Base-by-base conservation (phyloP, 2,888 invertebrate species). In the Nomada lathburiana region DNA sequence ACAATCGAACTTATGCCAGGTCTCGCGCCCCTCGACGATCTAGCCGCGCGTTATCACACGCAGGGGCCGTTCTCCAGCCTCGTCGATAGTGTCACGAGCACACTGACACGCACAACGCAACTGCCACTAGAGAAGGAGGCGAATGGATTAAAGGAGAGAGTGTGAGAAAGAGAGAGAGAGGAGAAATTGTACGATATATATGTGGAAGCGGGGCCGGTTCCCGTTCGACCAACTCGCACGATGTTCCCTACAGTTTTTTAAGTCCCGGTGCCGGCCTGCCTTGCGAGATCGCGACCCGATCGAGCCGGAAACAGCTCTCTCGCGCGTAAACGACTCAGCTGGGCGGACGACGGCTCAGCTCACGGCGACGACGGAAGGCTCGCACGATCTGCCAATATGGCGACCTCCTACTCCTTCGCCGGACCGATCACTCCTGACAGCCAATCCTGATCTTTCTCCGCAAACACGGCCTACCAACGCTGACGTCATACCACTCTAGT, bases 381-480 rank as follows among this genome's bases (percentile, higher is more conserved):
- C 88, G 82, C 86, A 83, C 89, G 87, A 88, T 83, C 89, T 89
- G 88, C 87, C 86, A 91, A 91, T 85, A 91, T 91, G 91, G 91
- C 91, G 88, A 87, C 85, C 76, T 75, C 77, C 83, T 83, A 60
- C 83, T 73, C 82, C 82, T 60, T 67, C 82, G 73, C 67, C 76
- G 72, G 82, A 83, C 82, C 82, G 71, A 82, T 70, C 78, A 72
- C 71, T 82, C 79, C 82, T 84, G 83, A 84, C 84, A 80, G 71
- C 76, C 83, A 77, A 82, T 82, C 83, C 83, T 74, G n/a, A 26
- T 65, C 73, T 13, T 74, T 44, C 72, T 69, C 52, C 55, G 62
- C 59, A 23, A 68, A 74, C 76, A 76, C 74, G 20, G 62, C 47
- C 79, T 67, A 62, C 63, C 50, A 44, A 11, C 67, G 26, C 50